phyloP scores from a whole-genome alignment of 30 jellyfish, hydroid and myxozoan species.

The Catostylus mosaicus region DNA sequence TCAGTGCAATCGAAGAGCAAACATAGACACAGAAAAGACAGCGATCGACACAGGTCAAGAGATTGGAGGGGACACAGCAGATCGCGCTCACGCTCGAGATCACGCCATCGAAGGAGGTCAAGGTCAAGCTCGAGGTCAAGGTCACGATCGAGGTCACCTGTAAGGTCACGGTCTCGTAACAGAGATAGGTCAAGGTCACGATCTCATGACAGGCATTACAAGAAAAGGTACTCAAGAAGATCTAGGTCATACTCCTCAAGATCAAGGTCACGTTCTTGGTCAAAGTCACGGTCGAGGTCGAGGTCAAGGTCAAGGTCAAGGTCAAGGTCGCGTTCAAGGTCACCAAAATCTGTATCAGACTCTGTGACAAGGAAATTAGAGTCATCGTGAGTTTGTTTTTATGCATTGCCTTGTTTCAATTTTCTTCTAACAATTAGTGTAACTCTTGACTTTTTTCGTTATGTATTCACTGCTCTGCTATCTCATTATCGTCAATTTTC shows the following conservation, averaged over 20 bases:
- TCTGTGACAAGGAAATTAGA: conserved; percentile 68
- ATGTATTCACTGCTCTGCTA: background rate
- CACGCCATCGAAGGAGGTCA: conserved; percentile 60
- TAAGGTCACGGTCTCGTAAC: conserved; percentile 75
- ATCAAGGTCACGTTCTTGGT: conserved; percentile 54
- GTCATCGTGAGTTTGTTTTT: conserved; percentile 57
- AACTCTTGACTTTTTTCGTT: background rate
- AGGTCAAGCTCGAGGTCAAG: conserved; percentile 67
- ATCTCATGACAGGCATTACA: conserved; percentile 52
- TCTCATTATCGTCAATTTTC: background rate
- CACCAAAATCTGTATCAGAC: conserved; percentile 38
- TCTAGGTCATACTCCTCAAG: conserved; percentile 46
- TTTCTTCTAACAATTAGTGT: background rate
- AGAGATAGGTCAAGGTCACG: conserved; percentile 74
- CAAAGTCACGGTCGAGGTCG: conserved; percentile 49
- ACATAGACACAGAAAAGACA: conserved; percentile 17
- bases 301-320: conserved; percentile 65
- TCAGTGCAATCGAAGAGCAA: background rate
- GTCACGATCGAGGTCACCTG: conserved; percentile 69
- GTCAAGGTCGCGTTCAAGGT: conserved; percentile 65
- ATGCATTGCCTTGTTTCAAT: background rate
- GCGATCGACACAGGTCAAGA: conserved; percentile 45
- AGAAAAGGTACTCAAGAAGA: conserved; percentile 12
- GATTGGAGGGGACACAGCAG: conserved; percentile 33
- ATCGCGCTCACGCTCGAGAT: conserved; percentile 63